Conservation (phyloP, 2,797 vertebrate species). For the Chiroxiphia lanceolata region DNA sequence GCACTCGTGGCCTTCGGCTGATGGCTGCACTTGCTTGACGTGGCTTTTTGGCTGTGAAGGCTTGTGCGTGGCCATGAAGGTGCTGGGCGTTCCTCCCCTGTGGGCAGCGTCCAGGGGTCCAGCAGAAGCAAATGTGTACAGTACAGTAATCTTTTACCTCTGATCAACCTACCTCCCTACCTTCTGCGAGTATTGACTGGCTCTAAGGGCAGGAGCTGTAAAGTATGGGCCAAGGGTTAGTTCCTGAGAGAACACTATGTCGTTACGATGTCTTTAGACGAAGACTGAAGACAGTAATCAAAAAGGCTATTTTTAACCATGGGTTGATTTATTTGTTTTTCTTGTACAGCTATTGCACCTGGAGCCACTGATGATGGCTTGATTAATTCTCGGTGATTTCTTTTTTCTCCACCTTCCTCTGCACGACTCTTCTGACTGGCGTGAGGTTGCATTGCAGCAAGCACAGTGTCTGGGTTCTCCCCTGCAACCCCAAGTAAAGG, state of each 20-base stretch:
- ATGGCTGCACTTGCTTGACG: accelerated
- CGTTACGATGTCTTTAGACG: slow-evolving; percentile 21
- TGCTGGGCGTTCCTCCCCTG: background rate
- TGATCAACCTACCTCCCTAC: slow-evolving; percentile 1
- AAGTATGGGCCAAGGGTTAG: slow-evolving; percentile 55
- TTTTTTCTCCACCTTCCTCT: background rate
- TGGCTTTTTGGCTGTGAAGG: background rate
- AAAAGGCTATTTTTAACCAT: slow-evolving; percentile 63
- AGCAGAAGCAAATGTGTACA: background rate
- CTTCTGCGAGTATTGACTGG: slow-evolving; percentile 18
- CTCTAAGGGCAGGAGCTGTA: slow-evolving; percentile 36
- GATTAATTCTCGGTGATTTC: slow-evolving; percentile 38
- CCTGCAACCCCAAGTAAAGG: background rate
- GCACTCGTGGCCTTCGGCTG: background rate
- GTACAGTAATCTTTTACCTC: background rate
- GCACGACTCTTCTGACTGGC: background rate
- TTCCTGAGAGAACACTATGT: slow-evolving; percentile 38
- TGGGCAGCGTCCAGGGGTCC: background rate
- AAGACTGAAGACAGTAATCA: slow-evolving; percentile 64
- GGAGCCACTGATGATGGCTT: slow-evolving; percentile 50
- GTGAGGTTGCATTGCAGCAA: background rate
- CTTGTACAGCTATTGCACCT: slow-evolving; percentile 44
- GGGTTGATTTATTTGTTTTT: slow-evolving; percentile 64
- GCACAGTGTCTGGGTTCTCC: background rate
- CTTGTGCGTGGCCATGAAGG: accelerated